These are phyloP conservation scores for Holocentrus rufus DNA, from an alignment of 2,797 vertebrate species.

Conservation along the genomic window DNA sequence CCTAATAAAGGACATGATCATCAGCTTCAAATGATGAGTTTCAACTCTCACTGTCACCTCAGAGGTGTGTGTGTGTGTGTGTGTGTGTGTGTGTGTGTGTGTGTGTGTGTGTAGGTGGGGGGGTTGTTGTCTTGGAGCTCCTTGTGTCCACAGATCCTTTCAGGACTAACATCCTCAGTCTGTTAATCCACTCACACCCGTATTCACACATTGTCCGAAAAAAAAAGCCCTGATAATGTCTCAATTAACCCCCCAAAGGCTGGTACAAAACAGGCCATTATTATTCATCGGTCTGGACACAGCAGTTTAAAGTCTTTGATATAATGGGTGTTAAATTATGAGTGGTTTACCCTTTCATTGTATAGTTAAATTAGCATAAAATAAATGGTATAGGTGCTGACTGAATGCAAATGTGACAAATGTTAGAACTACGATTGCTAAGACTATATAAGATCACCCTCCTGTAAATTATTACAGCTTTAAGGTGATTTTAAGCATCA, in stretches of 20 bases:
- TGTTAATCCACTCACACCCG: constrained; percentile 22
- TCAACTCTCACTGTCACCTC: constrained; percentile 12
- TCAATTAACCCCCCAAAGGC: constrained; percentile 29
- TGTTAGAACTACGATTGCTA: background rate
- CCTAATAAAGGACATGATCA: constrained; percentile 48
- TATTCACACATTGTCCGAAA: constrained; percentile 4
- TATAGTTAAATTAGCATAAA: constrained; percentile 50
- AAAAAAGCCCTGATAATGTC: background rate
- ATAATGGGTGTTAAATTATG: constrained; percentile 11
- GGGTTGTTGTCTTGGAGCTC: no score
- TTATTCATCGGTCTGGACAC: constrained; percentile 15
- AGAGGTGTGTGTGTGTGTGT: no score
- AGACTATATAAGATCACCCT: background rate
- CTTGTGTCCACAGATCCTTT: background rate
- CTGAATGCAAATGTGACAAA: constrained; percentile 1
- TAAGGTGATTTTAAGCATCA: background rate
- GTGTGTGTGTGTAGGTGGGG: no score
- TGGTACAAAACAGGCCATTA: constrained; percentile 19
- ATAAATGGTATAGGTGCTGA: constrained; percentile 33
- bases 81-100: no score
- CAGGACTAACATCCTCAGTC: constrained; percentile 2
- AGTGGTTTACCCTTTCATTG: background rate
- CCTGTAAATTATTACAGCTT: no score
- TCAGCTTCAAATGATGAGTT: constrained; percentile 25
- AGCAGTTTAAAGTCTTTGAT: constrained; percentile 13